Evolutionary conservation across 1,140 invertebrate genomes (phyloP).

Genomic region (Drosophila auraria): DNA sequence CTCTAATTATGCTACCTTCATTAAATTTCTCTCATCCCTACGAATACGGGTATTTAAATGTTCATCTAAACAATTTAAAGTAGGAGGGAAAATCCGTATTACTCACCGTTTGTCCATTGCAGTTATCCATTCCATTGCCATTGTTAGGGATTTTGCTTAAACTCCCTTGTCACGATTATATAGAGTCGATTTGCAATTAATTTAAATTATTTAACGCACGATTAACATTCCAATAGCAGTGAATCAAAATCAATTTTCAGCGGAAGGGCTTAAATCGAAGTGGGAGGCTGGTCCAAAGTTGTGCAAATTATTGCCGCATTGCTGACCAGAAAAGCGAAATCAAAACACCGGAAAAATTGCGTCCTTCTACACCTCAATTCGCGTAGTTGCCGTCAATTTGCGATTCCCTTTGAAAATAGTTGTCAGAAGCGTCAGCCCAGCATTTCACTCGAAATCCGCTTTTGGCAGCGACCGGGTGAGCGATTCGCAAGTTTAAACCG

Average conservation of each 20-base stretch:
- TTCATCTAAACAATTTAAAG: neutral
- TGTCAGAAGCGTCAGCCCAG: slow-evolving; percentile 9
- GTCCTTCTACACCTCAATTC: slow-evolving; percentile 40
- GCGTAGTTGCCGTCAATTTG: slow-evolving; percentile 40
- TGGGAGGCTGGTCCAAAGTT: slow-evolving; percentile 22
- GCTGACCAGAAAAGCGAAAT: slow-evolving; percentile 39
- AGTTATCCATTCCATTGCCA: slow-evolving; percentile 86
- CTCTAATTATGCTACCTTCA: neutral
- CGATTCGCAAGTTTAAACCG: neutral
- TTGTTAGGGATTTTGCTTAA: slow-evolving; percentile 40
- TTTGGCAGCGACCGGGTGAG: slow-evolving; percentile 12
- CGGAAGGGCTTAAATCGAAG: slow-evolving; percentile 33
- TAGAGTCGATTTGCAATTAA: slow-evolving; percentile 18
- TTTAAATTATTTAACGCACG: slow-evolving; percentile 20
- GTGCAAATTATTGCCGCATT: slow-evolving; percentile 55
- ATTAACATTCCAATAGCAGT: slow-evolving; percentile 18
- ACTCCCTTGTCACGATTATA: slow-evolving; percentile 6
- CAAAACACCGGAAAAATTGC: slow-evolving; percentile 53
- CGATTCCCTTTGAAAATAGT: slow-evolving; percentile 44
- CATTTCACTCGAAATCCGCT: slow-evolving; percentile 28
- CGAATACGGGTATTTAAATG: neutral
- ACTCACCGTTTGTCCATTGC: slow-evolving; percentile 85
- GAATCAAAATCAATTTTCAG: slow-evolving; percentile 31
- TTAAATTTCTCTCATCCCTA: neutral
- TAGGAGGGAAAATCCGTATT: neutral